Evolutionary conservation across 2,113 vertebrate genomes (phyloP).

Genomic region (Rhineura floridana): DNA sequence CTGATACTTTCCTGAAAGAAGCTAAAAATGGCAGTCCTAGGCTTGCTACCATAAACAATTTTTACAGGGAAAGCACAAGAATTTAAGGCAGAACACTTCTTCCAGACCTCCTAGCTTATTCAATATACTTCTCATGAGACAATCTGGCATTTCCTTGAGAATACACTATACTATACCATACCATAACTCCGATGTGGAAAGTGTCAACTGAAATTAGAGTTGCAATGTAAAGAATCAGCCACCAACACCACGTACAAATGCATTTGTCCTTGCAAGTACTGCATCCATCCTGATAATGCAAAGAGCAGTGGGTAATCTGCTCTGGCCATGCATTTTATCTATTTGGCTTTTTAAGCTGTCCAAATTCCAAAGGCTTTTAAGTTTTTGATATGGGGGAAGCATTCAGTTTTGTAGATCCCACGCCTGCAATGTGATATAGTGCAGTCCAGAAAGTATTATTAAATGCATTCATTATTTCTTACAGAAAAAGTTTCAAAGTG

Average conservation of each 20-base stretch:
- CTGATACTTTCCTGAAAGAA: background rate
- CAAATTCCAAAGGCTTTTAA: background rate
- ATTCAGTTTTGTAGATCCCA: too few species aligned
- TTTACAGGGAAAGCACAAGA: background rate
- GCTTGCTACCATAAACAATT: background rate
- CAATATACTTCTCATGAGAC: background rate
- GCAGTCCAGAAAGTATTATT: background rate
- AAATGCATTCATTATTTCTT: background rate
- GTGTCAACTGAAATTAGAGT: background rate
- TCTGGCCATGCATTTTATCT: background rate
- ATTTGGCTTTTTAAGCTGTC: background rate
- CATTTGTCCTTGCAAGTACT: background rate
- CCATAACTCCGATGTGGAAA: conserved; percentile 27
- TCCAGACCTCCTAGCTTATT: background rate
- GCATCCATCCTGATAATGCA: background rate
- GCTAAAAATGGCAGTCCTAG: background rate
- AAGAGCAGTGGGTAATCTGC: background rate
- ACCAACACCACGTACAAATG: too few species aligned
- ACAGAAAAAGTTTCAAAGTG: too few species aligned
- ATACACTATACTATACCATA: background rate
- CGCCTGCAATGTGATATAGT: too few species aligned
- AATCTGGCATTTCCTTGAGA: background rate
- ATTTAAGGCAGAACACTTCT: background rate
- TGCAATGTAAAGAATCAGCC: background rate
- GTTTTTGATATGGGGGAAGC: too few species aligned